phyloP scores from a whole-genome alignment of 2,888 invertebrate genomes.

The Papilio demoleus region DNA sequence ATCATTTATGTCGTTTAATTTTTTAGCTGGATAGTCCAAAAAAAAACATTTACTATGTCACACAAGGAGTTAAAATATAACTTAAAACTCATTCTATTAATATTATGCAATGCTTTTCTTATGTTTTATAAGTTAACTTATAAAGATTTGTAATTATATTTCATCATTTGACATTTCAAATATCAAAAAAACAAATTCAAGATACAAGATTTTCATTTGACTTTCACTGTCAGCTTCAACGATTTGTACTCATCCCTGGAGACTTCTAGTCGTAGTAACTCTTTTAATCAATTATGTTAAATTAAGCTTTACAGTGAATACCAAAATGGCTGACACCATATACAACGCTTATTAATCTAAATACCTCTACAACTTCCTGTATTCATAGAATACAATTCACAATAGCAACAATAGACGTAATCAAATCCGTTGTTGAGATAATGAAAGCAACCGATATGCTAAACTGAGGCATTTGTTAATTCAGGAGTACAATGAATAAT shows the following conservation, averaged over 20 bases:
- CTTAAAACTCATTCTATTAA: too few relatives aligned
- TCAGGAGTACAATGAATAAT: not conserved
- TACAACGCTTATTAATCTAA: constrained; percentile 2
- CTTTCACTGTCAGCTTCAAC: not conserved
- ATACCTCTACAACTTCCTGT: not conserved
- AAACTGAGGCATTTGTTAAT: not conserved
- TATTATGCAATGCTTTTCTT: too few relatives aligned
- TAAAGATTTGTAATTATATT: too few relatives aligned
- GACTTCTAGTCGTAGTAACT: not conserved
- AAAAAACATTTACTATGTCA: too few relatives aligned
- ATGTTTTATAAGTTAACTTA: too few relatives aligned
- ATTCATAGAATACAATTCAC: constrained; percentile 3
- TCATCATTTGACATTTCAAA: too few relatives aligned
- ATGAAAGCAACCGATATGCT: constrained; percentile 15
- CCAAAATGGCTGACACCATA: not conserved
- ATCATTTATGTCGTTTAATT: too few relatives aligned
- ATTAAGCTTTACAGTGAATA: not conserved
- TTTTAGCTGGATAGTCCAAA: too few relatives aligned
- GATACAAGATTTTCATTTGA: too few relatives aligned
- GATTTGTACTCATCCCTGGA: not conserved
- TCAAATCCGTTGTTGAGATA: constrained; percentile 14
- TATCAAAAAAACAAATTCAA: too few relatives aligned
- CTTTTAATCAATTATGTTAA: not conserved
- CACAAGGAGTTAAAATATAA: too few relatives aligned
- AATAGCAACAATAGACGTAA: constrained; percentile 18